Conservation (phyloP, 1,140 invertebrate species). For the Hycleus phaleratus region DNA sequence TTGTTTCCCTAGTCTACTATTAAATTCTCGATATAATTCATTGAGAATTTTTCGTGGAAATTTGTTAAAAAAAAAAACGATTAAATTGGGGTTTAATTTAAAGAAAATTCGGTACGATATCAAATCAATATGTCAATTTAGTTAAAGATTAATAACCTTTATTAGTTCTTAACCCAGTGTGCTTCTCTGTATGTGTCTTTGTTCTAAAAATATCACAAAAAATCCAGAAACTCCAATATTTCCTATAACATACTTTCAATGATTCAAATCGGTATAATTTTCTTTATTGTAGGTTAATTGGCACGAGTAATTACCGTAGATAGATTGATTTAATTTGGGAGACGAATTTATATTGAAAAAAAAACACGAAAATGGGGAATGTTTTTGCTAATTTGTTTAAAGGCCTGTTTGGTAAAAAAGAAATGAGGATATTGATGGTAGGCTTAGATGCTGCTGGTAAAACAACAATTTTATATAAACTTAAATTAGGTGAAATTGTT, state of each 20-base stretch:
- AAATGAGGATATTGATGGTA: slow-evolving; percentile 98
- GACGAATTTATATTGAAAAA: no score
- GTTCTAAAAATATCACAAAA: slow-evolving; percentile 29
- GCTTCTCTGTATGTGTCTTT: slow-evolving; percentile 26
- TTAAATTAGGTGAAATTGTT: slow-evolving; percentile 99
- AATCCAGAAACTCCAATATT: neutral
- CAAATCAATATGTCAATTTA: slow-evolving; percentile 35
- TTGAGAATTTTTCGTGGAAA: no score
- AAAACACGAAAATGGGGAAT: slow-evolving; percentile 63
- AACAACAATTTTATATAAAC: slow-evolving; percentile 99
- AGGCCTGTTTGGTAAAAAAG: slow-evolving; percentile 96
- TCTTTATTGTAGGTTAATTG: neutral
- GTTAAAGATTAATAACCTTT: slow-evolving; percentile 36
- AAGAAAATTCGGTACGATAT: neutral
- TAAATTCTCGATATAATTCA: no score
- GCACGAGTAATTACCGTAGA: no score
- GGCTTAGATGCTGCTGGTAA: slow-evolving; percentile 98
- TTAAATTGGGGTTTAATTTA: neutral
- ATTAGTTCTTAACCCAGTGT: no score
- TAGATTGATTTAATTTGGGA: no score
- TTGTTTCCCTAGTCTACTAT: neutral
- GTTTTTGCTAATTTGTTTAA: slow-evolving; percentile 83
- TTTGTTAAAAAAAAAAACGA: neutral
- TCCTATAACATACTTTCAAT: neutral
- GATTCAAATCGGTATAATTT: neutral